Percentiles rank a stretch among this genome's conserved stretches.
phyloP scores from a whole-genome alignment of 1,140 invertebrate species.

The Drosophila varians region DNA sequence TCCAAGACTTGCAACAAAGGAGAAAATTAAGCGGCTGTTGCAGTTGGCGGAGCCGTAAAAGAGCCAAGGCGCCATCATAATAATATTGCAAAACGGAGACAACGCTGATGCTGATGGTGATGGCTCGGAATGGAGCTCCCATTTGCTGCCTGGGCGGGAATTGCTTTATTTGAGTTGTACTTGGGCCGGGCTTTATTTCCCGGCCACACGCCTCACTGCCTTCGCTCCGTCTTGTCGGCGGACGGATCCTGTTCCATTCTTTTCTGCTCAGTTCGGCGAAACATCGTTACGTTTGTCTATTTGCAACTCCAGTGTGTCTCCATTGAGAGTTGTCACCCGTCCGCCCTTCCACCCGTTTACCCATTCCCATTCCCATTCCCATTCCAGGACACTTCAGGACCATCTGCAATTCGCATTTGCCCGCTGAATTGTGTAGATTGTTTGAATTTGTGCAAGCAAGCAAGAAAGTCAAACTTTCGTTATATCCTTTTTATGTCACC shows the following conservation, averaged over 20 bases:
- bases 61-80: constrained; percentile 77
- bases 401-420: not conserved
- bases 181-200: constrained; percentile 51
- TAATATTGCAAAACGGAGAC: constrained; percentile 70
- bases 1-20: constrained; percentile 55
- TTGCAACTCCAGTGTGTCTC: constrained; percentile 57
- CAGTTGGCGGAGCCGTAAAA: constrained; percentile 66
- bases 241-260: constrained; percentile 21
- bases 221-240: constrained; percentile 9
- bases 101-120: constrained; percentile 54
- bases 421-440: constrained; percentile 53
- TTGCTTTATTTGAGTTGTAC: constrained; percentile 39
- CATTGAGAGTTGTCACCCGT: constrained; percentile 50
- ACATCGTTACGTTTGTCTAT: constrained; percentile 76
- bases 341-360: constrained; percentile 1
- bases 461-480: constrained; percentile 73
- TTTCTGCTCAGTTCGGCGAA: constrained; percentile 45
- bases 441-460: constrained; percentile 72
- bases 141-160: constrained; percentile 28
- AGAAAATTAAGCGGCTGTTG: constrained; percentile 74
- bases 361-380: not conserved
- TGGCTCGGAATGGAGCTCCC: constrained; percentile 32
- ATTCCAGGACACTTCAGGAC: not conserved
- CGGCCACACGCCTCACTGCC: constrained; percentile 52
- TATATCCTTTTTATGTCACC: constrained; percentile 27